These are phyloP conservation scores for Bubalus kerabau DNA, from an alignment of 2,113 vertebrate genomes.

Conservation along the genomic window DNA sequence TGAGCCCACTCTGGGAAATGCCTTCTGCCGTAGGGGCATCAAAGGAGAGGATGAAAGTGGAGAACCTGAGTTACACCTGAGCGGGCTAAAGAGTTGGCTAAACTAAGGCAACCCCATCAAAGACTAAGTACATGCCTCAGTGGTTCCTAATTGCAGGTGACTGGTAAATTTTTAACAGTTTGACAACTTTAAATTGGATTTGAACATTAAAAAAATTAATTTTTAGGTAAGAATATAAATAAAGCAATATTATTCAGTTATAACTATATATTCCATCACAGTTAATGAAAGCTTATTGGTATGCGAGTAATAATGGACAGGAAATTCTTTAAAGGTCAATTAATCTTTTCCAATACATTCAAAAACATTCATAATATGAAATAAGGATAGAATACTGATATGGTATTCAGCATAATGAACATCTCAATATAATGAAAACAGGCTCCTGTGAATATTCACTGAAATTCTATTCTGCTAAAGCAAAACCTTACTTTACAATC, in stretches of 20 bases:
- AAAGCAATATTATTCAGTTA: background rate
- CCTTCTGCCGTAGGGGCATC: background rate
- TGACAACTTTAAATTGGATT: background rate
- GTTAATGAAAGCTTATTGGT: background rate
- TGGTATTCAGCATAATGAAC: background rate
- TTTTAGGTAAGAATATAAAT: background rate
- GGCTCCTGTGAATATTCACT: background rate
- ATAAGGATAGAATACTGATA: background rate
- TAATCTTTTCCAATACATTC: background rate
- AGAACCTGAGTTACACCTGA: background rate
- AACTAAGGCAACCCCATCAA: background rate
- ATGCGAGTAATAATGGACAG: background rate
- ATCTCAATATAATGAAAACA: background rate
- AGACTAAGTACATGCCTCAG: background rate
- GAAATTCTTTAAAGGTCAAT: background rate
- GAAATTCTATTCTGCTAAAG: background rate
- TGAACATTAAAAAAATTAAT: background rate
- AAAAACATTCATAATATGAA: background rate
- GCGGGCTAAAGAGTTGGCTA: background rate
- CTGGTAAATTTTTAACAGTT: background rate
- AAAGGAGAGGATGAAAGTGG: background rate
- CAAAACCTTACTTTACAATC: background rate
- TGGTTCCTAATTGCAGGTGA: background rate
- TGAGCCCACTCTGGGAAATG: background rate
- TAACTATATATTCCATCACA: background rate